Evolutionary conservation across 1,140 invertebrate species (phyloP), one percentile per base, ranked within the genome.

Genomic region (Pseudomyrmex cubaensis): DNA sequence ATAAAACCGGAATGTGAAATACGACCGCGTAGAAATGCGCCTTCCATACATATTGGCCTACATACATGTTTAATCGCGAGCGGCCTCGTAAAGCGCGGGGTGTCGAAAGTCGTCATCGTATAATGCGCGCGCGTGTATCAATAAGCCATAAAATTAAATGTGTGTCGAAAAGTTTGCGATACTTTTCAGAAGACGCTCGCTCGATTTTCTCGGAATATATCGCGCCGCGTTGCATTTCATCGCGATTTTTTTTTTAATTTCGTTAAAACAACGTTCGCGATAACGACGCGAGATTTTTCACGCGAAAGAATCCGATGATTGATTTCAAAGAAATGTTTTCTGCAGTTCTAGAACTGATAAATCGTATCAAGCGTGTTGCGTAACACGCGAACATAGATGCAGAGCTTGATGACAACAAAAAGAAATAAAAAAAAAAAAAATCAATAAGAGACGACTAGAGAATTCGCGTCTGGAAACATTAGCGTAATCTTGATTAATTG

Each of bases 221-320:
- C 13, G 20, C 54, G 74, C 56, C 35, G 22, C 3, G 44, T 70
- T 64, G 13, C 46, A 78, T 57, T 20, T 52, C 54, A 13, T 69
- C 20, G 20, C n/a, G 15, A 25, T 35, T 35, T 35, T 35, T 35
- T 7, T 72, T 80, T 59, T 80, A 59, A 50, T 70, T 80, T 12
- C 20, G 59, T 46, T 12, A 75, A 80, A 15, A 82, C 77, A 70
- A 80, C 61, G 48, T 66, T 35, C 35, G 50, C 72, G 85, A 87
- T 87, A 86, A 87, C 82, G 10, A 3, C 4, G 5, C 8, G 63
- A 54, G 50, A 56, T 54, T 63, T 25, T 56, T 66, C 48, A 59
- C 13, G n/a, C n/a, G 35, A 35, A 35, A 35, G 35, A 7, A 35
- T 35, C 35, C 4, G 35, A 35, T 35, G n/a, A 5, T 35, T 7